Percentiles rank a stretch among this genome's conserved stretches.
Evolutionary conservation across 2,888 invertebrate genomes (phyloP).

Genomic region (Lycocerus yunnanus): DNA sequence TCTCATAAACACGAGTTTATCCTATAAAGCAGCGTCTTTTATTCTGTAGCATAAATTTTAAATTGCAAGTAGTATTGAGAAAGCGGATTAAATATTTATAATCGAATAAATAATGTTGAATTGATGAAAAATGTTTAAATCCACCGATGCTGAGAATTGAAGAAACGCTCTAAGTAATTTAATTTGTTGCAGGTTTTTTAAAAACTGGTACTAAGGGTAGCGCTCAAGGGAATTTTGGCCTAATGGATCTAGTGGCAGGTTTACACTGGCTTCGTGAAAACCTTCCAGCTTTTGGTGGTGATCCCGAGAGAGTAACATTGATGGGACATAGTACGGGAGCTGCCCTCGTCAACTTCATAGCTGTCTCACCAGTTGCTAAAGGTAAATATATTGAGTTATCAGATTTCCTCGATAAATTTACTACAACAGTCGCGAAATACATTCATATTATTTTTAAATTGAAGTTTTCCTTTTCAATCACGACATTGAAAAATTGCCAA

Average conservation of each 20-base stretch:
- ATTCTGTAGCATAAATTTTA: not conserved
- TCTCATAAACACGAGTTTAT: not conserved
- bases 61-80: not conserved
- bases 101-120: not conserved
- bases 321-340: constrained; percentile 98
- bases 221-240: constrained; percentile 88
- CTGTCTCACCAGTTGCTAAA: constrained; percentile 93
- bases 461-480: not conserved
- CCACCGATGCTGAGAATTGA: not conserved
- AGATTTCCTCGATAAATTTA: not conserved
- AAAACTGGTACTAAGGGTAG: constrained; percentile 88
- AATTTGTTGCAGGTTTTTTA: constrained; percentile 73
- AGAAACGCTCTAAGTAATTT: not conserved
- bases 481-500: not conserved
- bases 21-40: not conserved
- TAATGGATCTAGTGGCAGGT: constrained; percentile 92
- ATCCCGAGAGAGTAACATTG: constrained; percentile 89
- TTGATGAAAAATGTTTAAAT: not conserved
- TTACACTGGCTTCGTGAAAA: constrained; percentile 97
- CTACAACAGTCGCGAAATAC: not conserved
- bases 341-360: constrained; percentile 92
- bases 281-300: constrained; percentile 92
- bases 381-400: constrained; percentile 61
- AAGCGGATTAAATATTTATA: not conserved
- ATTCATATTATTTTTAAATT: not conserved